Evolutionary conservation across 2,797 vertebrate species (phyloP), one percentile per base, ranked within the genome.

Genomic region (Tangara arthus): DNA sequence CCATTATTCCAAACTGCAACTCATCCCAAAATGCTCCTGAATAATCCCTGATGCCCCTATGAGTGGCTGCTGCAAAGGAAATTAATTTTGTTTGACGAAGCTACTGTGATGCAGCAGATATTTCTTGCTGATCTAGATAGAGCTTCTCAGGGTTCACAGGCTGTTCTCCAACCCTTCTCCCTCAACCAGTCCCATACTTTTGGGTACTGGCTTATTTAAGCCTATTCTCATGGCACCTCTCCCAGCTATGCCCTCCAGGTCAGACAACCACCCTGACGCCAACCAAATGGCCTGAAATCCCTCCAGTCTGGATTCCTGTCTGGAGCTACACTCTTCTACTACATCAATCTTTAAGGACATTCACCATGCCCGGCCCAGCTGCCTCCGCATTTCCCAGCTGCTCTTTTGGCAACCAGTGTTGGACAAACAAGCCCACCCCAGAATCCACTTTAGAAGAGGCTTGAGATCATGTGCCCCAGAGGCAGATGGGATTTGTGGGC

Each of bases 341-440:
- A 86, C 87, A 94, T 94, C 91, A 96, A 3, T 90, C 94, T 96
- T 94, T 90, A 94, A 94, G 95, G 91, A 94, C 91, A 72, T 94
- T 94, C 79, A 94, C 89, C 55, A 69, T 95, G 76, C 79, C 79
- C 0, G 0, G 39, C 69, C 57, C 94, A 96, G 91, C 93, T 94
- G 93, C 94, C 91, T 94, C 89, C 21, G 12, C 90, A 90, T 94
- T 96, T 96, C 93, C 85, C 95, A 95, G 93, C 93, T 96, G 94
- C 72, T 96, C 91, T 91, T 92, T 95, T 96, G 95, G 94, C 95
- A 96, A 44, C 37, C 65, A 64, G 1, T 21, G 39, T 72, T 94
- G 93, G 87, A 94, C 91, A 96, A 95, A 94, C 82, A 95, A 95
- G 85, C 89, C 93, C 84, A 87, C 83, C 71, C 87, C 76, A 94